A percentile compares a stretch with the other conserved stretches of the same genome.
phyloP scores from a whole-genome alignment of 1,140 invertebrate species.

The Brachionus calyciflorus region DNA sequence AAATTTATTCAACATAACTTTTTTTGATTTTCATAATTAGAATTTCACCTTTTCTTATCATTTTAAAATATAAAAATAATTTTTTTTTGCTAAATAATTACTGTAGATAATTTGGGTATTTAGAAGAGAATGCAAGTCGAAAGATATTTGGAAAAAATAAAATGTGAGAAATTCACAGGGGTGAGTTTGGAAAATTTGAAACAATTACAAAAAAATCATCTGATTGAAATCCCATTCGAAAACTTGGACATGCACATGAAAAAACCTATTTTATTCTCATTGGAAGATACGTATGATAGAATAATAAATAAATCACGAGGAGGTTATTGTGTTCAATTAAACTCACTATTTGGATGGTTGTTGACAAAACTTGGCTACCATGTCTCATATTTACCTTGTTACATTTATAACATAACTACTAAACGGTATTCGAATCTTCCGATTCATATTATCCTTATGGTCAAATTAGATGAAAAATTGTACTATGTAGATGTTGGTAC shows the following conservation, averaged over 20 bases:
- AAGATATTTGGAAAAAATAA: conserved; percentile 16
- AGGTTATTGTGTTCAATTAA: conserved; percentile 30
- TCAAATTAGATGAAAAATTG: background rate
- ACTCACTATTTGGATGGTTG: conserved; percentile 9
- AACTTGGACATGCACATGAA: conserved; percentile 37
- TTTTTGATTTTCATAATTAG: no score
- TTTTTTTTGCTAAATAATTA: no score
- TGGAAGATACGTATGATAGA: conserved; percentile 1
- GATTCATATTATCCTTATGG: conserved; percentile 17
- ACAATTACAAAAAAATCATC: conserved; percentile 3
- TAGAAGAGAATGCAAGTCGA: conserved; percentile 43
- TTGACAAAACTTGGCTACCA: conserved; percentile 20
- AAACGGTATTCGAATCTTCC: background rate
- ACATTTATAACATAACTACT: conserved; percentile 1
- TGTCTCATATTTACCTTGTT: background rate
- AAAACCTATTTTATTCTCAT: background rate
- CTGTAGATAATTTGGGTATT: no score
- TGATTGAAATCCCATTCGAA: conserved; percentile 3
- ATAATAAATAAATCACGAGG: conserved; percentile 18
- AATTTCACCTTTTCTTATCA: no score
- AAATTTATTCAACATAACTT: no score
- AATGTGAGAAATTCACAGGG: background rate
- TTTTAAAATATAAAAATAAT: no score
- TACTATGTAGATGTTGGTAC: conserved; percentile 42
- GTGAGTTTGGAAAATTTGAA: conserved; percentile 25